These are phyloP conservation scores for Megalops atlanticus DNA, from an alignment of 2,113 vertebrate species.

Conservation along the genomic window DNA sequence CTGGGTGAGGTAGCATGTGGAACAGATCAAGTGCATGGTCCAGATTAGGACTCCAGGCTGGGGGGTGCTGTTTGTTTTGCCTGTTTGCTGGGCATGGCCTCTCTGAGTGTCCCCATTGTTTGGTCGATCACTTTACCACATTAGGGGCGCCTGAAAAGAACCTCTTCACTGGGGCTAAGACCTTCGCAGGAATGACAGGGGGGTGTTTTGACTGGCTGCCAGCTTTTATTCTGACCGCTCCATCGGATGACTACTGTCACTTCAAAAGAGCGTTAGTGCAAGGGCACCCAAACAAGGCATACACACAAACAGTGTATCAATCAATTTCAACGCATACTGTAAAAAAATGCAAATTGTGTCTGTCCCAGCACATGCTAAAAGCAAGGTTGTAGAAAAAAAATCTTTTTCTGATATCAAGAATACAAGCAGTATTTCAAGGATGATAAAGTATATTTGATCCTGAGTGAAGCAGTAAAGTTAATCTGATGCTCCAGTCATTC, in stretches of 20 bases:
- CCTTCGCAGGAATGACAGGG: conserved; percentile 63
- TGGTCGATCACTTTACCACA: conserved; percentile 76
- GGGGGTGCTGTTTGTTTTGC: conserved; percentile 62
- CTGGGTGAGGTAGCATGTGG: conserved; percentile 29
- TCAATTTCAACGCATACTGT: conserved; percentile 15
- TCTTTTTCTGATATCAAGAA: no score
- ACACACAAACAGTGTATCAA: conserved; percentile 8
- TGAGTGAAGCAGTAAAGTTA: no score
- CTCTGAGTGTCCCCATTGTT: conserved; percentile 74
- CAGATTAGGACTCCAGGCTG: conserved; percentile 20
- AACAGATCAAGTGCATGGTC: background rate
- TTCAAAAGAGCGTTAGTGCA: conserved; percentile 34
- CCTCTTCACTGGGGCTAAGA: conserved; percentile 72
- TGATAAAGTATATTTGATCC: no score
- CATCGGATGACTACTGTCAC: conserved; percentile 52
- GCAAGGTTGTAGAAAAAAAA: no score
- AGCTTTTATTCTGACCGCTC: conserved; percentile 69
- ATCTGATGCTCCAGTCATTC: no score
- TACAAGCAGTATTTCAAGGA: no score
- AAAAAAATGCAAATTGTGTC: background rate
- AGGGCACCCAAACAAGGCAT: background rate
- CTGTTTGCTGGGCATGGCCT: conserved; percentile 69
- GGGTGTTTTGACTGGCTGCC: conserved; percentile 78
- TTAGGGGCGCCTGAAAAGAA: conserved; percentile 72
- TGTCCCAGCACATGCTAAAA: no score